phyloP scores from a whole-genome alignment of 2,113 vertebrate genomes.

The Muntiacus muntjak region DNA sequence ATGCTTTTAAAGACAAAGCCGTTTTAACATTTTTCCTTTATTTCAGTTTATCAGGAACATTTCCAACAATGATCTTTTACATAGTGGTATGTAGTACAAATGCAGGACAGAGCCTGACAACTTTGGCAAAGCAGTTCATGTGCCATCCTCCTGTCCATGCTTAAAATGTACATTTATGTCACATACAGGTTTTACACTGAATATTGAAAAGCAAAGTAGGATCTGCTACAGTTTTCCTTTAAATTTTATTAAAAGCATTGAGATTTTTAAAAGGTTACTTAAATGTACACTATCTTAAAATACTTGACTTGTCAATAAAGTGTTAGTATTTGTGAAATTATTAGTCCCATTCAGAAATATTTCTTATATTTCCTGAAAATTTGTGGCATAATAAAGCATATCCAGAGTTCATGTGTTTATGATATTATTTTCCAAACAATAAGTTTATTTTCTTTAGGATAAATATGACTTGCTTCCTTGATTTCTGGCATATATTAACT shows the following conservation, averaged over 20 bases:
- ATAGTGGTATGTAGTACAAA: not conserved
- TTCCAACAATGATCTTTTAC: not conserved
- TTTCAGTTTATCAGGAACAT: not conserved
- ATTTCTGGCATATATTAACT: not conserved
- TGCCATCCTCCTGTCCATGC: not conserved
- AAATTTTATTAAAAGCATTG: not conserved
- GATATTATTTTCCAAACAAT: conserved; percentile 40
- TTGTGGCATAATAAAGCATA: conserved; percentile 46
- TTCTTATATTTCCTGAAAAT: conserved; percentile 15
- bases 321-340: conserved; percentile 25
- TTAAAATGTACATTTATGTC: not conserved
- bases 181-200: not conserved
- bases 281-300: not conserved
- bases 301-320: not conserved
- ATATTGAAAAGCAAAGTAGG: not conserved
- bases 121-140: not conserved
- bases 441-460: not conserved
- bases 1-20: not conserved
- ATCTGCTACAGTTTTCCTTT: not conserved
- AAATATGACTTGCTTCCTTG: not conserved
- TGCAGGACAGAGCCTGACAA: not conserved
- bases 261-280: not conserved
- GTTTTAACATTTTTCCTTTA: not conserved
- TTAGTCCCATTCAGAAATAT: not conserved
- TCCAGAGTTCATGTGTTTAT: conserved; percentile 27